Evolutionary conservation across 35 echinoderm and acorn worm species (phyloP).

Genomic region (Heliocidaris erythrogramma): DNA sequence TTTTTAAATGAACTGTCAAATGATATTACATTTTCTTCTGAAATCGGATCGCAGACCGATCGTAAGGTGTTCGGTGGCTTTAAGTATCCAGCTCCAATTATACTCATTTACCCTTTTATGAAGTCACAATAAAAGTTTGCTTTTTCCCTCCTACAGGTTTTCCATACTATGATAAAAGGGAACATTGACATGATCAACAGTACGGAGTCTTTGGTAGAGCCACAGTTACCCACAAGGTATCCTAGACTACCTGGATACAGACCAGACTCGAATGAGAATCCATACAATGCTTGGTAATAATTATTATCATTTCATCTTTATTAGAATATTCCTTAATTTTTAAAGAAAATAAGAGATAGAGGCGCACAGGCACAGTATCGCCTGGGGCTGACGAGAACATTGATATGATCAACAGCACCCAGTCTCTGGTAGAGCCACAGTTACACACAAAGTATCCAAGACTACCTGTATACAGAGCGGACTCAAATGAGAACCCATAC

Average conservation of each 20-base stretch:
- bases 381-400: background rate
- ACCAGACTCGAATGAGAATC: slow-evolving; percentile 70
- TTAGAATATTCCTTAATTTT: too few relatives aligned
- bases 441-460: slow-evolving; percentile 80
- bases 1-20: too few relatives aligned
- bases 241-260: slow-evolving; percentile 78
- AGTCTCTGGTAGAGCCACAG: slow-evolving; percentile 68
- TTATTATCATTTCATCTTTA: too few relatives aligned
- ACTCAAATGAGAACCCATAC: slow-evolving; percentile 65
- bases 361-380: too few relatives aligned
- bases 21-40: too few relatives aligned
- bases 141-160: slow-evolving; percentile 2
- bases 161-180: slow-evolving; percentile 50
- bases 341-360: too few relatives aligned
- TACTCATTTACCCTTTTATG: too few relatives aligned
- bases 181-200: slow-evolving; percentile 40
- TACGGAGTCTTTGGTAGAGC: slow-evolving; percentile 67
- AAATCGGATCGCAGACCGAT: too few relatives aligned
- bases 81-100: too few relatives aligned
- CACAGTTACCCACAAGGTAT: slow-evolving; percentile 75
- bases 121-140: too few relatives aligned
- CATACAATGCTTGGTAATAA: slow-evolving; percentile 81
- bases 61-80: too few relatives aligned
- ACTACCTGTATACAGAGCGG: slow-evolving; percentile 72
- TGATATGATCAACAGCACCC: slow-evolving; percentile 44